A percentile compares a stretch with the other conserved stretches of the same genome.
Evolutionary conservation across 2,888 invertebrate genomes (phyloP).

Genomic region (Lasioglossum figueresi): DNA sequence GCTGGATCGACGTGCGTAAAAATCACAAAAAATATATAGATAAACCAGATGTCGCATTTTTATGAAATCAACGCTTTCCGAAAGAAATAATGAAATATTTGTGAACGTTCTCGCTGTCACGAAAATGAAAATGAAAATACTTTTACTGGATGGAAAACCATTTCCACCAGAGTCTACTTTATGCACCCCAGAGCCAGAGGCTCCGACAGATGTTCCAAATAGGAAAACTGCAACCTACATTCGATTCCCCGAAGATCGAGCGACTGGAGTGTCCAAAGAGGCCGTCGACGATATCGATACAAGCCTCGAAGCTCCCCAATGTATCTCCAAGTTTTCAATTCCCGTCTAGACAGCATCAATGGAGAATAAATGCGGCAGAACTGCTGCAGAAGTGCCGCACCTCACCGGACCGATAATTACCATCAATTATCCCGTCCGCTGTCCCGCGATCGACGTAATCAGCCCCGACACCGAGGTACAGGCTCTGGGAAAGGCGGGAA

Average conservation of each 20-base stretch:
- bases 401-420: slow-evolving; percentile 25
- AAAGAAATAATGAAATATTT: neutral
- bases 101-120: no score
- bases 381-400: neutral
- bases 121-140: neutral
- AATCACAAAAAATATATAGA: neutral
- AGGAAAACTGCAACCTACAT: slow-evolving; percentile 7
- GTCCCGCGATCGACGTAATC: slow-evolving; percentile 22
- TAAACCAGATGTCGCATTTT: neutral
- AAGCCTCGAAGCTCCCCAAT: neutral
- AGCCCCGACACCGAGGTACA: neutral
- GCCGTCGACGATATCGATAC: neutral
- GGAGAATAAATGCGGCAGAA: neutral
- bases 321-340: slow-evolving; percentile 13
- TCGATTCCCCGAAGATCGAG: neutral
- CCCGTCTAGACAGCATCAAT: neutral
- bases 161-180: neutral
- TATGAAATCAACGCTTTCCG: neutral
- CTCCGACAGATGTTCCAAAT: neutral
- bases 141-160: neutral
- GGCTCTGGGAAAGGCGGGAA: neutral
- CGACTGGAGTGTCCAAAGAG: neutral
- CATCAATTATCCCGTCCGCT: slow-evolving; percentile 31
- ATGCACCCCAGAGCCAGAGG: neutral
- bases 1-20: no score